Conservation (phyloP, 2,113 vertebrate genomes). For the Pomatostomus ruficeps region DNA sequence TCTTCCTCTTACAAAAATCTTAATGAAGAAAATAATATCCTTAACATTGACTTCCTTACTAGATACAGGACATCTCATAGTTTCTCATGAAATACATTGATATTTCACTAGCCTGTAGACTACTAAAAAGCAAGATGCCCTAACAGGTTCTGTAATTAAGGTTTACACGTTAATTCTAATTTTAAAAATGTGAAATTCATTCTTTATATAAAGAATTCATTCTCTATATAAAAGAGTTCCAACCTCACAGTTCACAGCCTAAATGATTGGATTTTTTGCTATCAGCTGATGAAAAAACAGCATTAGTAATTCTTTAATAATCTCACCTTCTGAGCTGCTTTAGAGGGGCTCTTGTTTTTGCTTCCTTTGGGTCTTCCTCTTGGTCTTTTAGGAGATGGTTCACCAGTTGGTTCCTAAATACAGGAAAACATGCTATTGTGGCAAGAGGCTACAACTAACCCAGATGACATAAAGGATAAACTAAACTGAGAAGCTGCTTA, state of each 20-base stretch:
- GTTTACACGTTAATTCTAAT: not conserved
- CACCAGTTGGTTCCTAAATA: constrained; percentile 87
- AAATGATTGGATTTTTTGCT: not conserved
- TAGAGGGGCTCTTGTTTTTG: constrained; percentile 97
- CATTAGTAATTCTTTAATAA: constrained; percentile 26
- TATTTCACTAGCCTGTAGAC: not conserved
- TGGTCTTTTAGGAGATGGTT: constrained; percentile 95
- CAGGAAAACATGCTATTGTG: constrained; percentile 69
- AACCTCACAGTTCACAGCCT: not conserved
- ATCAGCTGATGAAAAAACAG: not conserved
- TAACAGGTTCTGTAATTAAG: not conserved
- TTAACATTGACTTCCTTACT: not conserved
- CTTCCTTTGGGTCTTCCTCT: constrained; percentile 96
- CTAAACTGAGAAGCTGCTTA: not conserved
- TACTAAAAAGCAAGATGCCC: not conserved
- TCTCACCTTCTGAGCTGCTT: constrained; percentile 94
- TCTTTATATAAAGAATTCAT: not conserved
- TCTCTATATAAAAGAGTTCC: not conserved
- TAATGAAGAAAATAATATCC: not conserved
- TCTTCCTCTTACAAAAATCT: constrained; percentile 27
- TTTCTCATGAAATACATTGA: not conserved
- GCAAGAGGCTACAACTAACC: constrained; percentile 39
- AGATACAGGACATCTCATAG: not conserved
- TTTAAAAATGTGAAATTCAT: not conserved
- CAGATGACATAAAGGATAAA: constrained; percentile 15